phyloP scores from a whole-genome alignment of 2,797 vertebrate genomes.

The Scleropages formosus region DNA sequence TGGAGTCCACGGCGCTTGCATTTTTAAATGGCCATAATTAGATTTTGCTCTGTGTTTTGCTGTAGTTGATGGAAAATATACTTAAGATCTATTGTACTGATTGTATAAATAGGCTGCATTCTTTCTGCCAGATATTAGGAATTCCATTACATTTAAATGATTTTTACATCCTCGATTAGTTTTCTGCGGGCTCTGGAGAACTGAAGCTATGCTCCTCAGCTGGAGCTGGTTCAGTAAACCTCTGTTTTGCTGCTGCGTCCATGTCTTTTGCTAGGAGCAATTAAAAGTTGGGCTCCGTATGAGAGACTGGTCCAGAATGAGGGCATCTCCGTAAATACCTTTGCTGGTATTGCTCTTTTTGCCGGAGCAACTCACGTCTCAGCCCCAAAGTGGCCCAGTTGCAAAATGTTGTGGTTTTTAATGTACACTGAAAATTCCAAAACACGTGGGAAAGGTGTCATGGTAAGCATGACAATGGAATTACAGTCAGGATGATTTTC shows the following conservation, averaged over 20 bases:
- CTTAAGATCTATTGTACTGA: slow-evolving; percentile 55
- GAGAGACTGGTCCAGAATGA: no score
- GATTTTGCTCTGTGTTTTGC: slow-evolving; percentile 51
- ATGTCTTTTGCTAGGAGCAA: background rate
- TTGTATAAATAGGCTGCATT: slow-evolving; percentile 48
- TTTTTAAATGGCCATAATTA: slow-evolving; percentile 56
- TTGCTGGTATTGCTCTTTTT: background rate
- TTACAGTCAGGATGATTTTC: background rate
- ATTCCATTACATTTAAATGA: slow-evolving; percentile 49
- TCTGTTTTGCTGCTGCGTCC: background rate
- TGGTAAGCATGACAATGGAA: no score
- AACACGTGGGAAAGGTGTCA: no score
- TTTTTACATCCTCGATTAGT: slow-evolving; percentile 37
- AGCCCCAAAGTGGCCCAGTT: no score
- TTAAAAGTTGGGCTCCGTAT: background rate
- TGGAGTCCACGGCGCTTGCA: slow-evolving; percentile 52
- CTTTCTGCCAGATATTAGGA: slow-evolving; percentile 51
- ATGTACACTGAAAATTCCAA: no score
- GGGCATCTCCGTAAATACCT: background rate
- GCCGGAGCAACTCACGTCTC: no score
- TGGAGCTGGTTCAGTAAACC: background rate
- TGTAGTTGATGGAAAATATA: slow-evolving; percentile 58
- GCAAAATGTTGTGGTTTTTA: no score
- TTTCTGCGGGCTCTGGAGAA: slow-evolving; percentile 20
- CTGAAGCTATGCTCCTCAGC: background rate